A percentile compares a stretch with the other conserved stretches of the same genome.
phyloP scores from a whole-genome alignment of 2,113 vertebrate genomes.

The Pangasianodon hypophthalmus region DNA sequence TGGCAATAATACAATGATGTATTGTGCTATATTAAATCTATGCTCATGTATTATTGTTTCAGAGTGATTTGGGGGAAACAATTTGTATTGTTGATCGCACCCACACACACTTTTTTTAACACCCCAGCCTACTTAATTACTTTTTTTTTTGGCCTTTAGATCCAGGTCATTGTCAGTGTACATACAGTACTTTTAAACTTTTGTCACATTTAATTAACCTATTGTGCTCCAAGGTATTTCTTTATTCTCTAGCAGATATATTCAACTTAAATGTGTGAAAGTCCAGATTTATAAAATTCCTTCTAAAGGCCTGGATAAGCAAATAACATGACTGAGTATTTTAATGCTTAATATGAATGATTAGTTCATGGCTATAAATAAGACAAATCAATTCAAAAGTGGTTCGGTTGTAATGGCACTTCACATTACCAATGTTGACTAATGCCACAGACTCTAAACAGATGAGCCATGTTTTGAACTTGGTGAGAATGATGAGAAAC shows the following conservation, averaged over 20 bases:
- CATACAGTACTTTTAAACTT: background rate
- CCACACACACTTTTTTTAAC: background rate
- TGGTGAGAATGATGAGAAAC: background rate
- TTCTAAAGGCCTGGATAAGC: background rate
- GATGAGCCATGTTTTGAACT: background rate
- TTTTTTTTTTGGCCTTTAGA: background rate
- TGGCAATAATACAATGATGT: conserved; percentile 96
- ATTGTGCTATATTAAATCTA: conserved; percentile 99
- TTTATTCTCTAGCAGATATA: background rate
- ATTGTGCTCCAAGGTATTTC: background rate
- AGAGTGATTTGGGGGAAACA: conserved; percentile 52
- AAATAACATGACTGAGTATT: background rate
- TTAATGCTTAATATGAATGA: background rate
- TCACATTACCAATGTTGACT: background rate
- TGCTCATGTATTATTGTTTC: conserved; percentile 90
- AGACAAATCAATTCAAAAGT: background rate
- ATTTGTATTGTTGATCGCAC: conserved; percentile 27
- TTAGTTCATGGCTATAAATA: background rate
- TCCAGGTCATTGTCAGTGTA: background rate
- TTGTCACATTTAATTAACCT: background rate
- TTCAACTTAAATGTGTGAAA: background rate
- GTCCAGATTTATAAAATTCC: background rate
- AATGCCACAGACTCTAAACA: background rate
- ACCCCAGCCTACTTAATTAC: conserved; percentile 25
- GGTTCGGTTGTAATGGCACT: background rate